Percentiles rank a stretch among this genome's conserved stretches.
Evolutionary conservation across 2,797 vertebrate species (phyloP).

Genomic region (Falco concolor): DNA sequence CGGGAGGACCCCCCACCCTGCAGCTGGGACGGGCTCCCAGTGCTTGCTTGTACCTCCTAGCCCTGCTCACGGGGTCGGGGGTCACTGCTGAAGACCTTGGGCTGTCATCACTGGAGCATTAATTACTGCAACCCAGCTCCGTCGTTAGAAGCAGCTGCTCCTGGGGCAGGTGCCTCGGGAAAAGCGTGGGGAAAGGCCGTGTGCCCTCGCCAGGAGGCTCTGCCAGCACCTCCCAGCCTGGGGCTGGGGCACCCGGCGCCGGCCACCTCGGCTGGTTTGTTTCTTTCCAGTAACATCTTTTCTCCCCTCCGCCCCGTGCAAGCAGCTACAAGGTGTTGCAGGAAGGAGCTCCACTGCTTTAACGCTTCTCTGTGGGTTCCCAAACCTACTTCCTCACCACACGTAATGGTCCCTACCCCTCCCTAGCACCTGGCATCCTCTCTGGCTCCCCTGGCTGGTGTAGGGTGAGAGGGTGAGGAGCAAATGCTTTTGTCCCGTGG

Average conservation of each 20-base stretch:
- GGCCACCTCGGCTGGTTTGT: rapidly evolving
- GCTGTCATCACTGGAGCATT: background rate
- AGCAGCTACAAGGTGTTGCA: background rate
- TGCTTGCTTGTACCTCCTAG: background rate
- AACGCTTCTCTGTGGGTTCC: background rate
- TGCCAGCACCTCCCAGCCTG: background rate
- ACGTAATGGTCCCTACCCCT: background rate
- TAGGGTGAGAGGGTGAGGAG: background rate
- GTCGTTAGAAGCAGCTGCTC: background rate
- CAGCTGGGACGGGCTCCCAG: background rate
- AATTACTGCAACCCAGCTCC: background rate
- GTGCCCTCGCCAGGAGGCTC: background rate
- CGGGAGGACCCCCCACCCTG: background rate
- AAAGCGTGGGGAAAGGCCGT: background rate
- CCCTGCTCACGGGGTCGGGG: background rate
- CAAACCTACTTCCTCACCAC: background rate
- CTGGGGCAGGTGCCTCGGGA: background rate
- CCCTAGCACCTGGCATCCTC: background rate
- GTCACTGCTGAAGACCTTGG: background rate
- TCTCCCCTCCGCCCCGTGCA: background rate
- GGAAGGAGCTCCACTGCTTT: background rate
- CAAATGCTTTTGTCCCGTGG: background rate
- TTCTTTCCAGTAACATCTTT: background rate
- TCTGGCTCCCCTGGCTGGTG: background rate
- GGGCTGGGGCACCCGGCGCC: background rate